These are phyloP conservation scores for Natator depressus DNA, from an alignment of 2,113 vertebrate species.

Conservation along the genomic window DNA sequence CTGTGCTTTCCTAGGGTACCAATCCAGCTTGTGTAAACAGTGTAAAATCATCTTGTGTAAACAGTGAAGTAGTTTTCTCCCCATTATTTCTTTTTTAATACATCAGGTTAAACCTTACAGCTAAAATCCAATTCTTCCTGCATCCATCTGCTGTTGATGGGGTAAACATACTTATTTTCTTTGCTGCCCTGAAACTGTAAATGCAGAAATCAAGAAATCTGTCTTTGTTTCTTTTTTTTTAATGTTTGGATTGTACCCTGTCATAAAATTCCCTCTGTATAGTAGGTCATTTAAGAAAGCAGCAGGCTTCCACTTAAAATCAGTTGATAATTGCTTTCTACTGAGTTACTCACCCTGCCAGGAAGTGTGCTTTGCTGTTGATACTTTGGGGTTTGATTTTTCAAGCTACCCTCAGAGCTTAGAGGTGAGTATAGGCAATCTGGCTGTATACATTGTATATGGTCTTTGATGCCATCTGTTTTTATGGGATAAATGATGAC, in stretches of 20 bases:
- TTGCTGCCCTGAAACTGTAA: not conserved
- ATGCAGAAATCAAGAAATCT: constrained; percentile 12
- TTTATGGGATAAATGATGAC: constrained; percentile 1
- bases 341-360: constrained; percentile 29
- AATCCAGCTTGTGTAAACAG: not conserved
- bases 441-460: not conserved
- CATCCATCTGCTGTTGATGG: not conserved
- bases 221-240: not conserved
- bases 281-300: constrained; percentile 52
- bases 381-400: constrained; percentile 41
- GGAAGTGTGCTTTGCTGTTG: constrained; percentile 30
- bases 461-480: constrained; percentile 13
- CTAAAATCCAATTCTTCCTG: constrained; percentile 3
- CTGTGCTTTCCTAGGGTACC: not conserved
- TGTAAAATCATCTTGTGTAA: not conserved
- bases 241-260: not conserved
- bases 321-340: constrained; percentile 62
- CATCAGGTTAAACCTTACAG: not conserved
- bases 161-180: not conserved
- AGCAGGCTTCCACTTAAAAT: constrained; percentile 51
- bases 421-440: constrained; percentile 21
- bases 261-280: constrained; percentile 17
- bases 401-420: constrained; percentile 25
- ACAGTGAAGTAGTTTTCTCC: not conserved
- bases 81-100: constrained; percentile 2